phyloP scores from a whole-genome alignment of 2,888 invertebrate species.

The Cheilosia impressa region DNA sequence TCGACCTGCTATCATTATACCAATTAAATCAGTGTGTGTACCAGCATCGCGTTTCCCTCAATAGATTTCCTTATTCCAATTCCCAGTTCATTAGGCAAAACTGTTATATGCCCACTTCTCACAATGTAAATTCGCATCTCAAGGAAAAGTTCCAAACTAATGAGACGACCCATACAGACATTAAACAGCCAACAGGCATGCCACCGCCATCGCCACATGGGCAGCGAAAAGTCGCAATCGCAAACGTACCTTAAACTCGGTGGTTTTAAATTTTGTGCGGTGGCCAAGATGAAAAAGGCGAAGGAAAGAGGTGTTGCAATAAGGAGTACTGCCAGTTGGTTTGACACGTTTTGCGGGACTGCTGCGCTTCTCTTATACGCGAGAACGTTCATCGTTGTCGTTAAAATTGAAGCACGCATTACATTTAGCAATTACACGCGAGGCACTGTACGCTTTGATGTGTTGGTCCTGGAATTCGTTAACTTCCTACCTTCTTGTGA shows the following conservation, averaged over 20 bases:
- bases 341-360: conserved; percentile 35
- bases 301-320: conserved; percentile 51
- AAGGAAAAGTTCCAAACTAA: conserved; percentile 19
- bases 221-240: conserved; percentile 22
- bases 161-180: conserved; percentile 13
- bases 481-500: conserved; percentile 56
- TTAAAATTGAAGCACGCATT: conserved; percentile 65
- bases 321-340: conserved; percentile 34
- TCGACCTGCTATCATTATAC: conserved; percentile 8
- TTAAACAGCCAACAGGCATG: conserved; percentile 19
- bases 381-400: conserved; percentile 17
- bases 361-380: too few relatives aligned
- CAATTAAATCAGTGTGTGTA: conserved; percentile 12
- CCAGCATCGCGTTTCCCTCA: background rate
- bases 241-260: conserved; percentile 9
- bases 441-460: conserved; percentile 60
- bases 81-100: conserved; percentile 50
- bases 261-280: background rate
- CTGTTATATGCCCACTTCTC: conserved; percentile 58
- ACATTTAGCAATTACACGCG: conserved; percentile 61
- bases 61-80: conserved; percentile 57
- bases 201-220: conserved; percentile 5
- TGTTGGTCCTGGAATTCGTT: conserved; percentile 70
- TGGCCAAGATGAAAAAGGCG: background rate
- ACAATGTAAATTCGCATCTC: conserved; percentile 23